These are phyloP conservation scores for Clarias gariepinus DNA, from an alignment of 2,113 vertebrate genomes.

Conservation along the genomic window DNA sequence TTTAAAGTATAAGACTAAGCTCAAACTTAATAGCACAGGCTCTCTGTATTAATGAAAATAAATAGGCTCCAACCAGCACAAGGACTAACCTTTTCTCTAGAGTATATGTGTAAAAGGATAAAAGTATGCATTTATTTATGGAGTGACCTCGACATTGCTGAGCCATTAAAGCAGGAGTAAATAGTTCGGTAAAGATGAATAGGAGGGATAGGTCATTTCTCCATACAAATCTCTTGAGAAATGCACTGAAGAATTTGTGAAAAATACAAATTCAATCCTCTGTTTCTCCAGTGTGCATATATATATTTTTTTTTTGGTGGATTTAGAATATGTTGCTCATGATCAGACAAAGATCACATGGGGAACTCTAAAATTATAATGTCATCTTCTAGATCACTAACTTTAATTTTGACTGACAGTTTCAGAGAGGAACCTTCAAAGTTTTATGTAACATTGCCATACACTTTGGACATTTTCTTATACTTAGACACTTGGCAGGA, in stretches of 20 bases:
- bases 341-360: not conserved
- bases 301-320: not conserved
- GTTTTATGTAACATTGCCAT: constrained; percentile 19
- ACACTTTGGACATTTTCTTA: not conserved
- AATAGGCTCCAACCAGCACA: constrained; percentile 36
- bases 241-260: constrained; percentile 62
- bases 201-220: constrained; percentile 57
- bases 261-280: constrained; percentile 51
- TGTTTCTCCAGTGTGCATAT: constrained; percentile 60
- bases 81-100: constrained; percentile 43
- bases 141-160: constrained; percentile 51
- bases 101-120: constrained; percentile 41
- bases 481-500: constrained; percentile 1
- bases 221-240: constrained; percentile 57
- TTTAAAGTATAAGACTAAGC: not conserved
- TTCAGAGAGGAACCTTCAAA: constrained; percentile 18
- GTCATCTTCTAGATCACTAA: not conserved
- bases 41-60: constrained; percentile 36
- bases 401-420: not conserved
- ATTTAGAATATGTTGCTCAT: constrained; percentile 16
- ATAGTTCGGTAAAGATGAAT: constrained; percentile 65
- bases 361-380: not conserved
- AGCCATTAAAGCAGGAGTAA: constrained; percentile 55
- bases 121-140: constrained; percentile 54
- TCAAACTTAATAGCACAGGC: constrained; percentile 13